A percentile compares a stretch with the other conserved stretches of the same genome.
These are phyloP conservation scores for Phylloscopus whistleri DNA, from an alignment of 2,113 vertebrate species.

Conservation along the genomic window DNA sequence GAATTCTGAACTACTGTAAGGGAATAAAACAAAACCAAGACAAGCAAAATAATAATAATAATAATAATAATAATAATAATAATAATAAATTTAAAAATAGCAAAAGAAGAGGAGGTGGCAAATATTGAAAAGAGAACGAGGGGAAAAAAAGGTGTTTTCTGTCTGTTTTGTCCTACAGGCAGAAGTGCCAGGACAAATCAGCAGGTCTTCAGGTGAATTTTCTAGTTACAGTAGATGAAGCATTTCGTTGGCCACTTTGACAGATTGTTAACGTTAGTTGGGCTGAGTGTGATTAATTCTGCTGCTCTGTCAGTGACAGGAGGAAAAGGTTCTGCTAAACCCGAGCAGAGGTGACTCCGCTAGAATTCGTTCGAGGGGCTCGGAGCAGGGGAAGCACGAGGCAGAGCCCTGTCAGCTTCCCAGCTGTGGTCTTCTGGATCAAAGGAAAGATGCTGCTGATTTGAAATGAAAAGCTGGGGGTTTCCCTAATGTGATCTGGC, in stretches of 20 bases:
- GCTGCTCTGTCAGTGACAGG: constrained; percentile 79
- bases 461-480: constrained; percentile 1
- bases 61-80: background rate
- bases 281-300: constrained; percentile 94
- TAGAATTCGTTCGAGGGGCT: constrained; percentile 38
- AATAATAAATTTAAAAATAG: background rate
- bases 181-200: constrained; percentile 77
- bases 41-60: background rate
- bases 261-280: constrained; percentile 89
- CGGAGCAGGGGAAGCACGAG: background rate
- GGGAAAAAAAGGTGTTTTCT: background rate
- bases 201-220: constrained; percentile 82
- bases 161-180: constrained; percentile 74
- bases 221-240: constrained; percentile 83
- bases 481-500: background rate
- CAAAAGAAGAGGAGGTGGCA: background rate
- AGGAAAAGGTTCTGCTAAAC: constrained; percentile 74
- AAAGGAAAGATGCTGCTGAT: constrained; percentile 34
- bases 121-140: background rate
- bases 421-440: constrained; percentile 41
- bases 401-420: background rate
- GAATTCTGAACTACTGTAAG: background rate
- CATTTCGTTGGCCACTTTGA: constrained; percentile 79
- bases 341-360: constrained; percentile 70
- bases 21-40: background rate